phyloP scores from a whole-genome alignment of 2,113 vertebrate species.

The Scophthalmus maximus region DNA sequence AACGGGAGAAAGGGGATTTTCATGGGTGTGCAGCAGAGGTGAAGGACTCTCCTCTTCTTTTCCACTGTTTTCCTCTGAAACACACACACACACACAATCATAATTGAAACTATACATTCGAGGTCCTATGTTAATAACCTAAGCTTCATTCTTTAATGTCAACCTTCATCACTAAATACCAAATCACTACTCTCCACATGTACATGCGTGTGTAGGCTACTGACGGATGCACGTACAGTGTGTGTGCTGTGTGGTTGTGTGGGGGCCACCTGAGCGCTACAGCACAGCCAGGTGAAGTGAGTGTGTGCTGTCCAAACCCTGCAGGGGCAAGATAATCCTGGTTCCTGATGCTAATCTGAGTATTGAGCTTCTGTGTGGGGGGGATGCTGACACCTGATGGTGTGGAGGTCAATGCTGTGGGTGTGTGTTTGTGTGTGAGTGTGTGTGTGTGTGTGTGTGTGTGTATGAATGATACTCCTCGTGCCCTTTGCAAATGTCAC shows the following conservation, averaged over 20 bases:
- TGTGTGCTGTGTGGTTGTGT: constrained; percentile 35
- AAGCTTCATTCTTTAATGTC: not conserved
- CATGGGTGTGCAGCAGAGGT: constrained; percentile 21
- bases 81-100: not conserved
- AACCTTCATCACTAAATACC: constrained; percentile 14
- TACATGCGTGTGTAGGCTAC: not conserved
- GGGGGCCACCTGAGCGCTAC: constrained; percentile 37
- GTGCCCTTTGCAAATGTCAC: constrained; percentile 83
- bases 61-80: not conserved
- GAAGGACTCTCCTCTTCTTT: too few species aligned
- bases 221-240: not conserved
- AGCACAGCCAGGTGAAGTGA: constrained; percentile 65
- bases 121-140: too few species aligned
- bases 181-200: constrained; percentile 20
- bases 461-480: constrained; percentile 57
- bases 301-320: constrained; percentile 71
- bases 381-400: constrained; percentile 68
- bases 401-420: constrained; percentile 71
- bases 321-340: constrained; percentile 68
- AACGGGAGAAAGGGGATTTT: constrained; percentile 18
- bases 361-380: constrained; percentile 69
- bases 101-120: not conserved
- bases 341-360: constrained; percentile 77
- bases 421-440: constrained; percentile 5
- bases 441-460: constrained; percentile 23